Evolutionary conservation across 2,888 invertebrate genomes (phyloP), one percentile per base, ranked within the genome.

Genomic region (Philaethria dido): DNA sequence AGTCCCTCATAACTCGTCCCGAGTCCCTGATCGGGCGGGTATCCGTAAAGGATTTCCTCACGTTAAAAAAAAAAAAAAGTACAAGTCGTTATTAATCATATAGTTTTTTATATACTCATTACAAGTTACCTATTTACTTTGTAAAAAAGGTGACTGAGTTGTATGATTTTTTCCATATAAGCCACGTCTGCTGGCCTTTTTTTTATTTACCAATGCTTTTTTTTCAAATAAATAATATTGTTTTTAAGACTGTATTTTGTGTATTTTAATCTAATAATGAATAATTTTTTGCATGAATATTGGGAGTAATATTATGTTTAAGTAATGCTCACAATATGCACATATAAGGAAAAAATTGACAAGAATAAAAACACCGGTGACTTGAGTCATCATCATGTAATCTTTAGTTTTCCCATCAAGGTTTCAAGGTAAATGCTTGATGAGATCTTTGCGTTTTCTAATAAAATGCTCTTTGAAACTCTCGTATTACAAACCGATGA

Each of bases 401-500:
- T 22, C 44, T 44, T 16, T 42, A 63, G 18, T 29, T 52, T 44
- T 63, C 52, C 29, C 14, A 63, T 29, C 62, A 18, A 52, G 54
- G 16, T 63, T 44, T 63, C 44, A 54, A 63, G 62, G 54, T 63
- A 36, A 61, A 61, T 61, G 48, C 3, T 54, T 33, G 14, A 63
- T 45, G 54, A 54, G 63, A 54, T 54, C 42, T 63, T 18, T 29
- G 25, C 6, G 3, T 45, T 45, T 29, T 29, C 14, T n/a, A 22
- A 39, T 36, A 36, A 22, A 14, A 18, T 9, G 18, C 36, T 18
- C 6, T 20, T 39, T 39, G 8, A n/a, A 20, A 14, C n/a, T n/a
- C n/a, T 3, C 47, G 13, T 48, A 11, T 48, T 48, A 39, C 39
- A 48, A 48, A 22, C 22, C 11, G 6, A 48, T 22, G 11, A 11